A percentile compares a stretch with the other conserved stretches of the same genome.
Conservation (phyloP, 2,797 vertebrate species). For the Sphenopsis melanotis region DNA sequence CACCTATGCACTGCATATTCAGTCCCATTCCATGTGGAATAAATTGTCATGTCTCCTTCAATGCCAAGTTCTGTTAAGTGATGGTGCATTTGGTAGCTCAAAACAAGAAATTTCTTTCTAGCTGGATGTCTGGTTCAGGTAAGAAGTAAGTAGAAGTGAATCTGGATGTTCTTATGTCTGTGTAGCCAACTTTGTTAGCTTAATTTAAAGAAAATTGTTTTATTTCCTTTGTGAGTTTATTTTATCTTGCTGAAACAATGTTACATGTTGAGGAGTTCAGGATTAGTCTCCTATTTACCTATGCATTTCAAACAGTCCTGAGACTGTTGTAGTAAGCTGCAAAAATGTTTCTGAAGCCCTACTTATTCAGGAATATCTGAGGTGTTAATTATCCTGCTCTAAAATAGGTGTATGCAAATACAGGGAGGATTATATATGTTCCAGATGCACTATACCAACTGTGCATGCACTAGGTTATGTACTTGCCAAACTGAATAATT, state of each 20-base stretch:
- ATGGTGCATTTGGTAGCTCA: background rate
- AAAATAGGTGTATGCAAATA: background rate
- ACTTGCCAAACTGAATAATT: background rate
- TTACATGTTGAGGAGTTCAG: background rate
- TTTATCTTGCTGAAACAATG: background rate
- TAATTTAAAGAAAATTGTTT: background rate
- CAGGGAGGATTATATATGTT: background rate
- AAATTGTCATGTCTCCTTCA: background rate
- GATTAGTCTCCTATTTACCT: background rate
- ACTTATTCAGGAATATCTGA: background rate
- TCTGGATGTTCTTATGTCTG: background rate
- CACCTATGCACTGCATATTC: background rate
- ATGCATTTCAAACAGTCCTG: background rate
- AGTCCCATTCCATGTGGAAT: background rate
- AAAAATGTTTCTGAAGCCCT: background rate
- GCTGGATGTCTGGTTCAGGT: background rate
- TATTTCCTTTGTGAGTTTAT: background rate
- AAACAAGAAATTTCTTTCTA: background rate
- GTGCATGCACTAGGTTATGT: background rate
- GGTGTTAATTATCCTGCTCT: background rate
- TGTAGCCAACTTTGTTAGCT: background rate
- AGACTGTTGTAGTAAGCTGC: background rate
- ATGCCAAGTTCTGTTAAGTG: background rate
- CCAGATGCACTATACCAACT: background rate
- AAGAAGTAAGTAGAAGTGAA: background rate